Evolutionary conservation across 2,888 invertebrate genomes (phyloP), one percentile per base, ranked within the genome.

Genomic region (Drosophila birchii): DNA sequence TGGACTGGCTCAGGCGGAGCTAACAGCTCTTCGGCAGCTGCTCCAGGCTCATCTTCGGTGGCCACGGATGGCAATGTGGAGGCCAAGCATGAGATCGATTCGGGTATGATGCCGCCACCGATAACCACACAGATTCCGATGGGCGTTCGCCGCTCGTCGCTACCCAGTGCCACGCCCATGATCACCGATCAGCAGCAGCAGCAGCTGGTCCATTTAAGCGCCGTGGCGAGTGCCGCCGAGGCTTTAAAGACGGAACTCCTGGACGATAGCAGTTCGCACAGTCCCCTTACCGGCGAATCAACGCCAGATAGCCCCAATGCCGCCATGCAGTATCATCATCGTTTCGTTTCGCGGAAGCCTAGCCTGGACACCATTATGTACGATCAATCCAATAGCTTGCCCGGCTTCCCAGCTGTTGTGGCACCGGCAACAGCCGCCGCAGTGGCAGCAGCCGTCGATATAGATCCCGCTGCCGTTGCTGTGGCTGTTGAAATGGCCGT

Each of bases 221-320:
- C 81, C 8, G 86, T 88, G 41, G 87, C 81, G 7, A 90, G 94
- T 67, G 94, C 94, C 2, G 94, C 94, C 2, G 88, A 94, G 67
- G 94, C 93, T 14, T 93, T 95, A 51, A 96, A 96, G 91, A 95
- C 95, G 53, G 95, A 96, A 93, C 93, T 95, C 53, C 91, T 95
- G 43, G 96, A 96, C 90, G 96, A 96, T 75, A 94, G 94, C 80
- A 94, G 94, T 79, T 96, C 96, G 87, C 95, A 96, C 91, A 90
- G 89, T 67, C 90, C 92, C 5, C 60, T 91, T 8, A 86, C 83
- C 5, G 86, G 80, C 3, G 90, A 91, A 0, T 68, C 89, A 2
- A 81, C 93, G 29, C 83, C 91, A 3, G 86, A 84, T 55, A 90
- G 88, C 55, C 90, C 91, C 6, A 87, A 80, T 23, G 72, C 84